Evolutionary conservation across 2,888 invertebrate species (phyloP).

Genomic region (Calephelis perditalis): DNA sequence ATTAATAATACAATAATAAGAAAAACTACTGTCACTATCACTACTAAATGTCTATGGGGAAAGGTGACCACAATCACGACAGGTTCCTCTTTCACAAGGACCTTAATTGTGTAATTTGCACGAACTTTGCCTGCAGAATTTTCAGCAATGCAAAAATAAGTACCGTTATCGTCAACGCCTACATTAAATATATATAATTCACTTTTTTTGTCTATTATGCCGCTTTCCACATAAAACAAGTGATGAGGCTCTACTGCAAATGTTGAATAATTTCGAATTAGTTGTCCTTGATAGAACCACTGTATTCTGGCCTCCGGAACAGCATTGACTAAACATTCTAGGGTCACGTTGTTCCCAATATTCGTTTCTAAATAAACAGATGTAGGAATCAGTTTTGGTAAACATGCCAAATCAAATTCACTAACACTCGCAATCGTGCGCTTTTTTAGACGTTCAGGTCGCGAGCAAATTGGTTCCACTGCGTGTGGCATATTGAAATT

Average conservation of each 20-base stretch:
- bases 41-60: slow-evolving; percentile 84
- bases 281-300: slow-evolving; percentile 91
- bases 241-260: slow-evolving; percentile 82
- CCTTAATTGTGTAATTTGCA: slow-evolving; percentile 89
- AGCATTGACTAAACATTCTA: slow-evolving; percentile 88
- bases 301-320: slow-evolving; percentile 89
- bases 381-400: slow-evolving; percentile 87
- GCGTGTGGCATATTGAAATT: slow-evolving; percentile 87
- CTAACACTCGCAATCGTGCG: slow-evolving; percentile 83
- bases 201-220: slow-evolving; percentile 85
- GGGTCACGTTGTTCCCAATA: slow-evolving; percentile 88
- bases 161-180: slow-evolving; percentile 89
- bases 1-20: slow-evolving; percentile 81
- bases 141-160: slow-evolving; percentile 90
- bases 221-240: slow-evolving; percentile 84
- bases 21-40: slow-evolving; percentile 82
- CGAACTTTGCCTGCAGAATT: slow-evolving; percentile 89
- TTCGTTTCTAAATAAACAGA: slow-evolving; percentile 87
- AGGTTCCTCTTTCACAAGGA: slow-evolving; percentile 85
- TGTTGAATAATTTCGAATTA: slow-evolving; percentile 85
- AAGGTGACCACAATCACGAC: slow-evolving; percentile 82
- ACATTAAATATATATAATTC: slow-evolving; percentile 89
- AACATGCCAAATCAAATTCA: slow-evolving; percentile 86
- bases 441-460: slow-evolving; percentile 82
- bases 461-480: slow-evolving; percentile 86